Percentiles rank a stretch among this genome's conserved stretches.
phyloP scores from a whole-genome alignment of 2,113 vertebrate genomes.

The Colistium nudipinnis region DNA sequence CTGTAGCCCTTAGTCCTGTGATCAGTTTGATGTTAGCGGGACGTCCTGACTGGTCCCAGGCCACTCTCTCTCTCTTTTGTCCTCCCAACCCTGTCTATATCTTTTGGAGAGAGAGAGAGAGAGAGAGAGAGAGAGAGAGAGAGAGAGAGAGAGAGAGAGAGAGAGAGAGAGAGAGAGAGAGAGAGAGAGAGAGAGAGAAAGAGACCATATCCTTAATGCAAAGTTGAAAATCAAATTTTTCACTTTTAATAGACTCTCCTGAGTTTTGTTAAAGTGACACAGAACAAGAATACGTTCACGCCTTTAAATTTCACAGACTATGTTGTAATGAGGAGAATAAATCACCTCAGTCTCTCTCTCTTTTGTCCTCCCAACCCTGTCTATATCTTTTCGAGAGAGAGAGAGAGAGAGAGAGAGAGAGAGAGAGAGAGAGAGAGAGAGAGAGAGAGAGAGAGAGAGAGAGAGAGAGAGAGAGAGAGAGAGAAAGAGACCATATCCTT shows the following conservation, averaged over 20 bases:
- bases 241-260: slow-evolving; percentile 22
- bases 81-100: slow-evolving; percentile 32
- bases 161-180: neutral
- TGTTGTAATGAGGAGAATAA: no score
- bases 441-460: neutral
- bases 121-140: no score
- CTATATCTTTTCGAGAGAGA: no score
- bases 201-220: neutral
- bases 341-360: slow-evolving; percentile 21
- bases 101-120: slow-evolving; percentile 8
- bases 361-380: slow-evolving; percentile 42
- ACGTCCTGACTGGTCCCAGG: slow-evolving; percentile 35
- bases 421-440: no score
- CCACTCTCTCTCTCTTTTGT: slow-evolving; percentile 33
- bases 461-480: no score
- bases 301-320: neutral
- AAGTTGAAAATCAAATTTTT: slow-evolving; percentile 26
- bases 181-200: no score
- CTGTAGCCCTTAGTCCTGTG: slow-evolving; percentile 10
- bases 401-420: no score
- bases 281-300: slow-evolving; percentile 11
- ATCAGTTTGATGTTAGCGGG: slow-evolving; percentile 16
- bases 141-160: neutral
- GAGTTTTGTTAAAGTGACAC: slow-evolving; percentile 29
- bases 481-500: slow-evolving; percentile 1